Evolutionary conservation across 2,888 invertebrate genomes (phyloP).

Genomic region (Philaethria dido): DNA sequence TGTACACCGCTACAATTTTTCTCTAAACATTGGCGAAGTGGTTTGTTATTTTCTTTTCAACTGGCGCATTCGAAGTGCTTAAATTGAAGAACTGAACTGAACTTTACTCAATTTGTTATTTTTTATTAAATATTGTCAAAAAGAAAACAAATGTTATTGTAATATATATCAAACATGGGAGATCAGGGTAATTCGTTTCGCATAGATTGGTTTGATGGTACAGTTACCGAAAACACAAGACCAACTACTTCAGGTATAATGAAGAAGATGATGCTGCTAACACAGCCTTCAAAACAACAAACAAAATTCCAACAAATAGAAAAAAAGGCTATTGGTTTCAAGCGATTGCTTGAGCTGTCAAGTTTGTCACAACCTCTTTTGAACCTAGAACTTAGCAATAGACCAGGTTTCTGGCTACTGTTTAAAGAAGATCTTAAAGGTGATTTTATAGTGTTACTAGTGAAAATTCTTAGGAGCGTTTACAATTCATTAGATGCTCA

Average conservation of each 20-base stretch:
- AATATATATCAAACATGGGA: conserved; percentile 55
- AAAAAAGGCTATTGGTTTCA: conserved; percentile 76
- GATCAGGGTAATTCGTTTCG: conserved; percentile 64
- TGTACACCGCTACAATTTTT: background rate
- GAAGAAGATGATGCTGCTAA: conserved; percentile 60
- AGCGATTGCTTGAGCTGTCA: conserved; percentile 70
- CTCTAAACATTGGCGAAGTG: too few species aligned
- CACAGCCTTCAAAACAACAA: conserved; percentile 46
- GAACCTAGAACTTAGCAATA: conserved; percentile 69
- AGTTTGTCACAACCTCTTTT: conserved; percentile 66
- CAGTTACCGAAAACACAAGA: conserved; percentile 64
- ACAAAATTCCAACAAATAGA: conserved; percentile 57
- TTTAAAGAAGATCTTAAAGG: conserved; percentile 69
- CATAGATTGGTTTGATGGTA: conserved; percentile 80
- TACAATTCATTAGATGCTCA: conserved; percentile 61
- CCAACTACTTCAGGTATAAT: conserved; percentile 54
- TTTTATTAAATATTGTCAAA: background rate
- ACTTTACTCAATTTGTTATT: too few species aligned
- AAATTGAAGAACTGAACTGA: too few species aligned
- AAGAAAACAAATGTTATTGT: background rate
- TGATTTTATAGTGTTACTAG: conserved; percentile 76
- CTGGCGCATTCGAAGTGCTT: too few species aligned
- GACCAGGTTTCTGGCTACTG: conserved; percentile 75
- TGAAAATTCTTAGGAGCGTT: conserved; percentile 69
- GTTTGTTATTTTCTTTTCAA: too few species aligned